Evolutionary conservation across 1,140 invertebrate genomes (phyloP), one percentile per base, ranked within the genome.

Genomic region (Nasonia longicornis): DNA sequence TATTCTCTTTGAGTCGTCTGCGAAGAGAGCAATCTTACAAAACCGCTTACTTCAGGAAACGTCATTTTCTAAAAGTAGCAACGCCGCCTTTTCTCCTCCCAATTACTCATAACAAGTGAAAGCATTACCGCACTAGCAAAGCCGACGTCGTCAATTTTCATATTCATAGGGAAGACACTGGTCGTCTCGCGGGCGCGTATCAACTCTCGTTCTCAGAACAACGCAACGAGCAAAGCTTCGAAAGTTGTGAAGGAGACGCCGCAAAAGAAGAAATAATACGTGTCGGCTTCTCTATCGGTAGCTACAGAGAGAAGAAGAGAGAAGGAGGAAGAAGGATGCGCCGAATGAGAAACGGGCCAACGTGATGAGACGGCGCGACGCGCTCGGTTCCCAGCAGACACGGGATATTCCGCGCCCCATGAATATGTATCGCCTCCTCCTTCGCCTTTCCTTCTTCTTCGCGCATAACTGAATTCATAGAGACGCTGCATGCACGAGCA

Each of bases 381-480:
- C 82, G 70, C 70, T 63, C 73, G 78, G 84, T 86, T 84, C 86
- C 80, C 86, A 84, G 84, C 86, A 83, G 85, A 85, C 31, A 35
- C 85, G 84, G 81, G 75, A 86, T 86, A 86, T 85, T 58, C 52
- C 6, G 52, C 52, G 20, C 79, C 45, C 82, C 85, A 87, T 87
- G 86, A 87, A 87, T 87, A 87, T 87, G 85, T 85, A 87, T 85
- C 84, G 86, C 26, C 77, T 86, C 71, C 12, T 66, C 71, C 35
- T 52, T n/a, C 16, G 20, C 38, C 22, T 52, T 22, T 74, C 20
- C 72, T 73, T 73, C 71, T n/a, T 22, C 71, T 20, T 63, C 48
- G 72, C 81, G 84, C 78, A 87, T 87, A 86, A 87, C 84, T 86
- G 82, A 87, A 86, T 87, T 86, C 86, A 86, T 87, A 84, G 78